Evolutionary conservation across 1,140 invertebrate genomes (phyloP).

Genomic region (Papilio polyxenes): DNA sequence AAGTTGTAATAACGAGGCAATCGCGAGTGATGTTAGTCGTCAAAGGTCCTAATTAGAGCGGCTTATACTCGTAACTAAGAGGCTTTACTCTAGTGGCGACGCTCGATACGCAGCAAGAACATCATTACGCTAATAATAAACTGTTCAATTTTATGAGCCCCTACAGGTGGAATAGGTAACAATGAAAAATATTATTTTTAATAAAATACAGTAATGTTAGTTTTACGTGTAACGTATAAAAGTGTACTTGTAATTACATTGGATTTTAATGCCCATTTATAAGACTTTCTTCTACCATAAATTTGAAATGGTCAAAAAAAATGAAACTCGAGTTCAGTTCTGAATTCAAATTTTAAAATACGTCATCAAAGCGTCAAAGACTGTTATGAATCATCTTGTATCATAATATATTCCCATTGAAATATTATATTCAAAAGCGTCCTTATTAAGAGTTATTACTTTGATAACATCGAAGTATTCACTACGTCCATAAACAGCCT

Average conservation of each 20-base stretch:
- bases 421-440: conserved; percentile 41
- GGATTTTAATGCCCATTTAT: background rate
- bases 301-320: background rate
- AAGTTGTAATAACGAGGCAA: conserved; percentile 44
- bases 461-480: conserved; percentile 50
- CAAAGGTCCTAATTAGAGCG: conserved; percentile 56
- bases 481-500: conserved; percentile 52
- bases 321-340: background rate
- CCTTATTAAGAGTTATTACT: conserved; percentile 56
- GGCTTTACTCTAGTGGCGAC: conserved; percentile 44
- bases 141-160: background rate
- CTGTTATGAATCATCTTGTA: background rate
- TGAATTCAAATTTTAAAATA: background rate
- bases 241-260: background rate
- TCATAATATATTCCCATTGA: background rate
- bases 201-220: background rate
- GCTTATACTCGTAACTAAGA: conserved; percentile 59
- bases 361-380: background rate
- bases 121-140: conserved; percentile 33
- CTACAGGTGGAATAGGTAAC: background rate
- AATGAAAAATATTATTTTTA: background rate
- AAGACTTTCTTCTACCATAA: background rate
- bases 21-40: conserved; percentile 44
- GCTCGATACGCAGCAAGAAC: conserved; percentile 28
- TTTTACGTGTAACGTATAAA: background rate